A percentile compares a stretch with the other conserved stretches of the same genome.
Conservation (phyloP, 2,113 vertebrate species). For the Gila orcuttii region DNA sequence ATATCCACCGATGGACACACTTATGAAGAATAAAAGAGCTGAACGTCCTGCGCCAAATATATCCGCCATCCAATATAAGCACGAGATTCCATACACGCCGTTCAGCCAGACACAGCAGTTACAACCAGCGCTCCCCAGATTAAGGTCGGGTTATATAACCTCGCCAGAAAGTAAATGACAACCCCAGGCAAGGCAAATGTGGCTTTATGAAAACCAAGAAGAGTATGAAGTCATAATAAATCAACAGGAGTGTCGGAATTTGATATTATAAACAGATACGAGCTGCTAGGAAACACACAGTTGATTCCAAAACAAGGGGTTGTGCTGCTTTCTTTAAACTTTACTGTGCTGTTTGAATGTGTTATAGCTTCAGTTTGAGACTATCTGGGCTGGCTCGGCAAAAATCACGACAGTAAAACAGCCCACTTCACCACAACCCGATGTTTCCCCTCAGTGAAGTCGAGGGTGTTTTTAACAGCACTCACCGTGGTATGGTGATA, state of each 20-base stretch:
- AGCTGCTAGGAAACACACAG: background rate
- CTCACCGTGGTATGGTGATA: slow-evolving; percentile 97
- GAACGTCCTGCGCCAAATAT: too few species aligned
- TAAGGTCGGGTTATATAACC: slow-evolving; percentile 80
- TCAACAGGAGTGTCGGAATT: background rate
- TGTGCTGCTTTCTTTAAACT: background rate
- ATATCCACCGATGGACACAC: background rate
- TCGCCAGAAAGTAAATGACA: slow-evolving; percentile 41
- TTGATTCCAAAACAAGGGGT: background rate
- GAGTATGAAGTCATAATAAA: background rate
- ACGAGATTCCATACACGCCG: background rate
- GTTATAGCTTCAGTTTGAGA: slow-evolving; percentile 1
- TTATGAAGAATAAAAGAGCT: background rate
- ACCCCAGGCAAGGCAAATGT: background rate
- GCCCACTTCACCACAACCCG: background rate
- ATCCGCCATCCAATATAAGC: background rate
- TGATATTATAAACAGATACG: background rate
- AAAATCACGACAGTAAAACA: slow-evolving; percentile 4
- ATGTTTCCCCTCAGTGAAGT: background rate
- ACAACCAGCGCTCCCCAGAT: slow-evolving; percentile 69
- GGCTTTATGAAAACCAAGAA: background rate
- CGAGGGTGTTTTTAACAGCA: background rate
- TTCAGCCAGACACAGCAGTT: slow-evolving; percentile 41
- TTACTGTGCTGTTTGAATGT: background rate
- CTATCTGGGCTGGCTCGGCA: background rate